phyloP scores from a whole-genome alignment of 1,140 invertebrate genomes.

The Bursaphelenchus mucronatus region DNA sequence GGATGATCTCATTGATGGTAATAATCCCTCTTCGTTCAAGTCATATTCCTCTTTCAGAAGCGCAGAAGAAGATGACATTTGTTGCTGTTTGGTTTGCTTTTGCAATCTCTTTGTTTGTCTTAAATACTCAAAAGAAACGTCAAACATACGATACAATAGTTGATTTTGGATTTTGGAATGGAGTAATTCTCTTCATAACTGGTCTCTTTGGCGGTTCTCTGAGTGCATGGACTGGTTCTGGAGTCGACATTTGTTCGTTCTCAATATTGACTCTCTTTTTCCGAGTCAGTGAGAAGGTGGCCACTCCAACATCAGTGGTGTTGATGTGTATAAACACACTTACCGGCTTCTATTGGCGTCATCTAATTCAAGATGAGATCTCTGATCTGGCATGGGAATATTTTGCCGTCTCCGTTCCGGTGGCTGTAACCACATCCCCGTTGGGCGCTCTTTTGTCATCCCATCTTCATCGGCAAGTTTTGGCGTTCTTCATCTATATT shows the following conservation, averaged over 20 bases:
- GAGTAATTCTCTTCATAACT: constrained; percentile 7
- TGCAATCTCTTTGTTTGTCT: constrained; percentile 47
- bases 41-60: not conserved
- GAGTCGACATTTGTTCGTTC: constrained; percentile 31
- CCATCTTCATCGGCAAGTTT: constrained; percentile 42
- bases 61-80: constrained; percentile 53
- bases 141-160: constrained; percentile 27
- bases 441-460: constrained; percentile 34
- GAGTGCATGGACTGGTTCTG: constrained; percentile 26
- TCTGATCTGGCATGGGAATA: constrained; percentile 24
- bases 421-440: constrained; percentile 34
- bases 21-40: not conserved
- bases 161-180: constrained; percentile 1
- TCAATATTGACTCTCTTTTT: constrained; percentile 29
- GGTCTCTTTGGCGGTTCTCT: constrained; percentile 16
- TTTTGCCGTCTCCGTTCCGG: constrained; percentile 31
- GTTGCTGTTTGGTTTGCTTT: constrained; percentile 53
- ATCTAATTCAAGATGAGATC: constrained; percentile 24
- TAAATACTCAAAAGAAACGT: constrained; percentile 48
- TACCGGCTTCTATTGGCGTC: constrained; percentile 36
- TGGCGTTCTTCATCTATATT: constrained; percentile 35
- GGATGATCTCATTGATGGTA: constrained; percentile 29
- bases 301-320: constrained; percentile 42
- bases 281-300: constrained; percentile 38
- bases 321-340: constrained; percentile 39